phyloP scores from a whole-genome alignment of 1,140 invertebrate species.

The Episyrphus balteatus region DNA sequence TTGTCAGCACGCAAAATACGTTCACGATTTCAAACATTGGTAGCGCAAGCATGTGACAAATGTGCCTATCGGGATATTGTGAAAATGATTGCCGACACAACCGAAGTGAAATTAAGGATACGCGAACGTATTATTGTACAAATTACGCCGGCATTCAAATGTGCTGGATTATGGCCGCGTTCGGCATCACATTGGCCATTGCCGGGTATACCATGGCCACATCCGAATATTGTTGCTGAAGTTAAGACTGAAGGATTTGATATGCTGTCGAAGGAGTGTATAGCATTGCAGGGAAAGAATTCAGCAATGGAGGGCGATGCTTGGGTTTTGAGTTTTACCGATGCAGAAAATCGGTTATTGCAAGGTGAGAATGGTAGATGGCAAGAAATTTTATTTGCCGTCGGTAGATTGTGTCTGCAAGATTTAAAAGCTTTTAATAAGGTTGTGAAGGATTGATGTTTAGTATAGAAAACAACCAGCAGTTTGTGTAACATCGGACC shows the following conservation, averaged over 20 bases:
- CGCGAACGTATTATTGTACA: slow-evolving; percentile 84
- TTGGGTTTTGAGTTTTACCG: slow-evolving; percentile 83
- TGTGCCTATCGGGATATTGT: slow-evolving; percentile 82
- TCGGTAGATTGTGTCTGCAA: slow-evolving; percentile 9
- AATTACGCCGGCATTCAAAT: slow-evolving; percentile 91
- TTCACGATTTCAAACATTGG: slow-evolving; percentile 84
- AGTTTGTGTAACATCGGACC: no score
- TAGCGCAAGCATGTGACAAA: slow-evolving; percentile 91
- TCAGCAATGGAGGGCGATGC: slow-evolving; percentile 90
- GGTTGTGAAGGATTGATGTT: no score
- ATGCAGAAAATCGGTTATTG: slow-evolving; percentile 77
- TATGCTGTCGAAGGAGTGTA: slow-evolving; percentile 75
- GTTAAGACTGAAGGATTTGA: slow-evolving; percentile 92
- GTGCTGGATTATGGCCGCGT: slow-evolving; percentile 86
- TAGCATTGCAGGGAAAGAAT: slow-evolving; percentile 70
- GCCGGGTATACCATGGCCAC: slow-evolving; percentile 79
- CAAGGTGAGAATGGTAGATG: slow-evolving; percentile 44
- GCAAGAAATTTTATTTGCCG: neutral
- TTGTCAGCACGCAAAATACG: slow-evolving; percentile 89
- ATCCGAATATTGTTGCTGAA: slow-evolving; percentile 78
- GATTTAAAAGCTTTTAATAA: no score
- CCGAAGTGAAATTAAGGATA: slow-evolving; percentile 79
- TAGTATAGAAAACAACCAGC: no score
- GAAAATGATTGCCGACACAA: slow-evolving; percentile 89
- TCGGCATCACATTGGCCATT: slow-evolving; percentile 90